phyloP scores from a whole-genome alignment of 1,140 invertebrate species.

The Drosophila melanogaster region DNA sequence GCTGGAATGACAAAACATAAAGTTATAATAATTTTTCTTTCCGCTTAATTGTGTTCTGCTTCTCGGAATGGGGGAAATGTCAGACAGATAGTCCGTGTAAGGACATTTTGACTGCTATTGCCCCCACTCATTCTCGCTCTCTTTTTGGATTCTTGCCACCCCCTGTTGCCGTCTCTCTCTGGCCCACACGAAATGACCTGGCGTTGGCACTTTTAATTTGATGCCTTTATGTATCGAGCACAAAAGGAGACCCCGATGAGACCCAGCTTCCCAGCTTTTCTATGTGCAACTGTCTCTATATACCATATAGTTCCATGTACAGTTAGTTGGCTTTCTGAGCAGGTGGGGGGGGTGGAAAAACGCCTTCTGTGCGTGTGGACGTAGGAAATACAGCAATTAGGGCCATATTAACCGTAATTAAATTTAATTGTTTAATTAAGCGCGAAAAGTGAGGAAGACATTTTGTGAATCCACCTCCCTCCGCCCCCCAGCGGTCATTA shows the following conservation, averaged over 20 bases:
- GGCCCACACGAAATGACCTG: constrained; percentile 51
- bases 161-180: constrained; percentile 9
- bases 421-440: constrained; percentile 85
- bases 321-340: constrained; percentile 21
- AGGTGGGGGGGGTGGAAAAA: constrained; percentile 7
- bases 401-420: constrained; percentile 85
- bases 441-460: constrained; percentile 83
- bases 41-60: constrained; percentile 79
- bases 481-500: constrained; percentile 17
- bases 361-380: constrained; percentile 64
- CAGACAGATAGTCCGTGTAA: constrained; percentile 72
- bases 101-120: constrained; percentile 37
- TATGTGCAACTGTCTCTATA: constrained; percentile 26
- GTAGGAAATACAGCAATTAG: constrained; percentile 85
- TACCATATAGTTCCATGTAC: constrained; percentile 17
- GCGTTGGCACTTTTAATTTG: constrained; percentile 77
- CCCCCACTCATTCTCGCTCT: constrained; percentile 4
- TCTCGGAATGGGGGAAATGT: constrained; percentile 5
- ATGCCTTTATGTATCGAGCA: constrained; percentile 73
- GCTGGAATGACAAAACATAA: constrained; percentile 80
- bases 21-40: constrained; percentile 84
- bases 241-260: constrained; percentile 34
- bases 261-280: constrained; percentile 20
- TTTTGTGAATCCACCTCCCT: constrained; percentile 55
- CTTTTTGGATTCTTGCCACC: neutral